Base-by-base conservation (phyloP, 2,113 vertebrate species). In the Planiliza haematocheilus region DNA sequence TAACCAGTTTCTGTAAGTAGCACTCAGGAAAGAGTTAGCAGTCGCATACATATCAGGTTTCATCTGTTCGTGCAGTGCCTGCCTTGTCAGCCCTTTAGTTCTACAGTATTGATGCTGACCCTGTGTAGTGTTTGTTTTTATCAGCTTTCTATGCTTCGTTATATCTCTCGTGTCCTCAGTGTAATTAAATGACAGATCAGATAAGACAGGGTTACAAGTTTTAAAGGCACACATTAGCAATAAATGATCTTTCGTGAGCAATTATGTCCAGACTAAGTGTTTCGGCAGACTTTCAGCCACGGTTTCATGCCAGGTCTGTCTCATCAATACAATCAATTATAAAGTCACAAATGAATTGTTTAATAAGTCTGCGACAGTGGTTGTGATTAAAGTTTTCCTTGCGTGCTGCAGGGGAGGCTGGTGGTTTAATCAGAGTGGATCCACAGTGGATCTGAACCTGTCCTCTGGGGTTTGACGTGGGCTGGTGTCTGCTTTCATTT, bases 11-110 rank as follows among this genome's bases (percentile, higher is more conserved):
- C n/a, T n/a, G n/a, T n/a, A n/a, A n/a, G n/a, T 36, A 45, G 51
- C 10, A 4, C 36, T 48, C 12, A 1, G 16, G 55, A 5, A 20
- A 46, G 60, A 37, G 65, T 70, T 66, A 52, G 37, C 30, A 73
- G 58, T 68, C 59, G 39, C 71, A 64, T 49, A 69, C 59, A 48
- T 61, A 67, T 76, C 84, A 21, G 58, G 46, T 86, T 80, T 56
- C 80, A 70, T 58, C n/a, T 65, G 12, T 48, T 69, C 48, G n/a
- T 74, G 78, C 9, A 63, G 51, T 43, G 53, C 41, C 43, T 86
- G 84, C 82, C 75, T 62, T 48, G 71, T 87, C 87, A 87, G 81
- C 86, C 69, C 24, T 89, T 78, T 68, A 58, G 48, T 58, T 58
- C 48, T 16, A 34, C 20, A 43, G 50, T 41, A 55, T 87, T 87